These are phyloP conservation scores for Dendrocincla tyrannina DNA, from an alignment of 2,797 vertebrate genomes.

Conservation along the genomic window DNA sequence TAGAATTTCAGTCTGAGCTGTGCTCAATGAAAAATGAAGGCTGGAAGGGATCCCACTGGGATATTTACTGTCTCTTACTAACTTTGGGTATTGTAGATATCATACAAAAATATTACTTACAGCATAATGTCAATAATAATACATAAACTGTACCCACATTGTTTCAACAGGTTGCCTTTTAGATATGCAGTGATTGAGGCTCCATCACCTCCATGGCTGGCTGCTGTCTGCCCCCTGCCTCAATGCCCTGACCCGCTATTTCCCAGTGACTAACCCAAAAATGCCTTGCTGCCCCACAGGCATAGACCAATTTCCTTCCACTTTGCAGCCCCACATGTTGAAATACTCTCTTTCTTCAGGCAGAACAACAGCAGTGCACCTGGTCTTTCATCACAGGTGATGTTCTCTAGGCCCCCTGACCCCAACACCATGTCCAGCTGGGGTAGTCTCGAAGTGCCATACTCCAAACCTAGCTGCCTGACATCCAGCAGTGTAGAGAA, in stretches of 20 bases:
- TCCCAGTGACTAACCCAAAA: background rate
- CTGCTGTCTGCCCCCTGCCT: background rate
- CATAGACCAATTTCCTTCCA: background rate
- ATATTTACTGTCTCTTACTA: background rate
- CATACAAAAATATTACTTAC: background rate
- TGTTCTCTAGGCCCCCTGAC: background rate
- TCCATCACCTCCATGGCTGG: background rate
- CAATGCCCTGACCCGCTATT: background rate
- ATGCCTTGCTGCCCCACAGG: background rate
- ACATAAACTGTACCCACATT: background rate
- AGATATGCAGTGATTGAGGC: background rate
- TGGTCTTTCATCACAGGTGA: background rate
- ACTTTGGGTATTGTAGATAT: background rate
- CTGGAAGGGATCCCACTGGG: background rate
- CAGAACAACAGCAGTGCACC: background rate
- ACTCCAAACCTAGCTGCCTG: background rate
- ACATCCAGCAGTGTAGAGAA: background rate
- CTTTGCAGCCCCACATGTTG: background rate
- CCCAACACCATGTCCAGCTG: rapidly evolving
- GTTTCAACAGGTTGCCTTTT: background rate
- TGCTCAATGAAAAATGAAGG: background rate
- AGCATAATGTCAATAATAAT: background rate
- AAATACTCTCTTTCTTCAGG: background rate
- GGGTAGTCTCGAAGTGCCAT: rapidly evolving
- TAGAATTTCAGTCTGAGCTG: background rate